Evolutionary conservation across 2,113 vertebrate species (phyloP).

Genomic region (Otocyon megalotis): DNA sequence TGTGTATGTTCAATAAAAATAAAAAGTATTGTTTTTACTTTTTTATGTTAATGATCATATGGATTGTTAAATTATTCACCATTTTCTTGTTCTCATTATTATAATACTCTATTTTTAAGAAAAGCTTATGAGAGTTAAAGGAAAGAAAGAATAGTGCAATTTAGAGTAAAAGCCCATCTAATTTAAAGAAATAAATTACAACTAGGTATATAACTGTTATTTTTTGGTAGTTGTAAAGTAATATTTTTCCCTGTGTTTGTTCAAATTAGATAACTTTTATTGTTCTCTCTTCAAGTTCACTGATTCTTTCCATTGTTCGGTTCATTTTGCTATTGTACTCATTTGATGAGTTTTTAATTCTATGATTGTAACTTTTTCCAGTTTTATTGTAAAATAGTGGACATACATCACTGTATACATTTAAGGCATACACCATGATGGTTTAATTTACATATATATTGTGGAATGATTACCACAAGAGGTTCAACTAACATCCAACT

Average conservation of each 20-base stretch:
- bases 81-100: constrained; percentile 53
- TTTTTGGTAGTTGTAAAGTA: constrained; percentile 36
- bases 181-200: constrained; percentile 58
- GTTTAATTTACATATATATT: not conserved
- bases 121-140: constrained; percentile 19
- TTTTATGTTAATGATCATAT: constrained; percentile 39
- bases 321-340: constrained; percentile 38
- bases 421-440: not conserved
- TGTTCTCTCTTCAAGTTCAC: constrained; percentile 30
- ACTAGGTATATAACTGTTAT: constrained; percentile 26
- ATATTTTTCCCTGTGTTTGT: constrained; percentile 42
- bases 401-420: not conserved
- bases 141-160: constrained; percentile 6
- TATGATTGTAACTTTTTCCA: constrained; percentile 22
- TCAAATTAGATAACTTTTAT: constrained; percentile 23
- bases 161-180: constrained; percentile 54
- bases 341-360: constrained; percentile 46
- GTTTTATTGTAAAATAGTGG: not conserved
- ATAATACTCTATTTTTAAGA: not conserved
- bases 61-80: constrained; percentile 31
- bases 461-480: not conserved
- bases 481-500: not conserved
- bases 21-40: not conserved
- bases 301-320: not conserved
- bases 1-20: constrained; percentile 50